These are phyloP conservation scores for Megalops cyprinoides DNA, from an alignment of 2,797 vertebrate species.

Conservation along the genomic window DNA sequence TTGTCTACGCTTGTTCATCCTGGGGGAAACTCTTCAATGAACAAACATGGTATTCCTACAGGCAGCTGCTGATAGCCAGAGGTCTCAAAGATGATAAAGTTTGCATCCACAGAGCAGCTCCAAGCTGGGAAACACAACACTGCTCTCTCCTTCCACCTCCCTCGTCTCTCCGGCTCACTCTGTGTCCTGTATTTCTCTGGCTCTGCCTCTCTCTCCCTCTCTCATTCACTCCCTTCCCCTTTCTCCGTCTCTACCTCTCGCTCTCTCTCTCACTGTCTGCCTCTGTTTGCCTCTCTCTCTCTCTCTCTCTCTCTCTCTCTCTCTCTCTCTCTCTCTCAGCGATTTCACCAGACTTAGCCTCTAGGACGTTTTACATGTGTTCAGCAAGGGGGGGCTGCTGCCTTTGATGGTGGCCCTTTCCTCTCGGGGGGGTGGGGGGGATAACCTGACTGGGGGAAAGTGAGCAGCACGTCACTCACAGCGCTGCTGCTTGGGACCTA, in stretches of 20 bases:
- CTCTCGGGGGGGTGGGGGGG: conserved; percentile 62
- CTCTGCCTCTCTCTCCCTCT: conserved; percentile 22
- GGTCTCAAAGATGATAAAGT: conserved; percentile 71
- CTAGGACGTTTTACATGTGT: conserved; percentile 71
- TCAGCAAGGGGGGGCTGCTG: conserved; percentile 61
- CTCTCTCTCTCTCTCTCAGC: conserved; percentile 12
- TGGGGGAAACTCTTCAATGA: conserved; percentile 67
- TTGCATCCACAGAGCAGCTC: conserved; percentile 72
- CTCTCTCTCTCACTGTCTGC: background rate
- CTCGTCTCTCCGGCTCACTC: conserved; percentile 43
- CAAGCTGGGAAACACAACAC: conserved; percentile 34
- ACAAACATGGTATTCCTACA: conserved; percentile 69
- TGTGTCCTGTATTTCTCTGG: too few relatives aligned
- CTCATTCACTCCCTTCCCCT: conserved; percentile 20
- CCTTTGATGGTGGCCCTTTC: conserved; percentile 71
- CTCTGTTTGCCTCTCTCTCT: conserved; percentile 23
- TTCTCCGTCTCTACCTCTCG: background rate
- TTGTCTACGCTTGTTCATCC: conserved; percentile 72
- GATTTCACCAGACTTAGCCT: conserved; percentile 38
- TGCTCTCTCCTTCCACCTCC: conserved; percentile 35
- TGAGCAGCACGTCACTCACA: conserved; percentile 53
- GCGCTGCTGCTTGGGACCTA: conserved; percentile 44
- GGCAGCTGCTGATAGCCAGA: conserved; percentile 52
- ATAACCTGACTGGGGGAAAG: conserved; percentile 56
- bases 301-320: conserved; percentile 29